These are phyloP conservation scores for Raja brachyura DNA, from an alignment of 2,113 vertebrate species.

Conservation along the genomic window DNA sequence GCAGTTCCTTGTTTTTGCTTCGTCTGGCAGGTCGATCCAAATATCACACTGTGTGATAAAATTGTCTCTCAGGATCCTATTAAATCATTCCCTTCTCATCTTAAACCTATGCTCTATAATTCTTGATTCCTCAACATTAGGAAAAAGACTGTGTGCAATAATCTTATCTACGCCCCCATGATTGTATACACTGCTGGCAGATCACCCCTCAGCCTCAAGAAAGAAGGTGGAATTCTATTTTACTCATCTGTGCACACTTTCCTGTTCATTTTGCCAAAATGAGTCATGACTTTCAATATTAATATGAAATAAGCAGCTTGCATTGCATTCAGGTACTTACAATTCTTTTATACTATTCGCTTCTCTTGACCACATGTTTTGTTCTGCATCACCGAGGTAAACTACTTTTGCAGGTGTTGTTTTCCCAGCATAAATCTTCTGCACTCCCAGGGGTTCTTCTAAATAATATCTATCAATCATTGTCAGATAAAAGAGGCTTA, in stretches of 20 bases:
- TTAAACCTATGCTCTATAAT: too few relatives aligned
- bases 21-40: too few relatives aligned
- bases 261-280: not conserved
- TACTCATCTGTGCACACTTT: not conserved
- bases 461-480: slow-evolving; percentile 67
- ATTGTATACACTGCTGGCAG: too few relatives aligned
- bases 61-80: too few relatives aligned
- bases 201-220: not conserved
- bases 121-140: too few relatives aligned
- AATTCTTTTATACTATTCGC: slow-evolving; percentile 81
- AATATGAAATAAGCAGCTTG: not conserved
- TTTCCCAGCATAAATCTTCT: slow-evolving; percentile 68
- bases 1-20: too few relatives aligned
- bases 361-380: slow-evolving; percentile 83
- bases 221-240: not conserved
- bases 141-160: too few relatives aligned
- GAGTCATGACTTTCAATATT: not conserved
- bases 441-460: slow-evolving; percentile 73
- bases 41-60: too few relatives aligned
- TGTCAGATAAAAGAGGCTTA: not conserved
- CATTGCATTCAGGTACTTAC: slow-evolving; percentile 57
- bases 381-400: slow-evolving; percentile 76
- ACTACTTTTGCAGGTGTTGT: slow-evolving; percentile 72
- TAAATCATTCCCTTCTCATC: too few relatives aligned
- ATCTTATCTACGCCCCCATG: too few relatives aligned